phyloP scores from a whole-genome alignment of 2,113 vertebrate genomes.

The Glaucidium brasilianum region DNA sequence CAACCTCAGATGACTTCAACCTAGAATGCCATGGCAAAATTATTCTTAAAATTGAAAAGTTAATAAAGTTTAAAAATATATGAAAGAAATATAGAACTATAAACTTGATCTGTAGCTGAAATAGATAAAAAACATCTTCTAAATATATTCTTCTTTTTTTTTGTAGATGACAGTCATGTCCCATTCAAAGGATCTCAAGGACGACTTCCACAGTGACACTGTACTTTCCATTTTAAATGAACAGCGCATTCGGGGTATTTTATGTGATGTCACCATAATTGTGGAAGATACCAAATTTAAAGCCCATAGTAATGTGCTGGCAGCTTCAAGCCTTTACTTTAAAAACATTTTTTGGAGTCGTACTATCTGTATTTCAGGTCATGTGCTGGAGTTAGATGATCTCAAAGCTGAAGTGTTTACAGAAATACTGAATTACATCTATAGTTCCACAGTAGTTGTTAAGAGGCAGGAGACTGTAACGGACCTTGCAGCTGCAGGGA shows the following conservation, averaged over 20 bases:
- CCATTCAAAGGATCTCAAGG: constrained; percentile 87
- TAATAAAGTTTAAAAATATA: neutral
- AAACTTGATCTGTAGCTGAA: neutral
- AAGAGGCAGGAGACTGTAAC: constrained; percentile 81
- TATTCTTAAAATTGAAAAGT: neutral
- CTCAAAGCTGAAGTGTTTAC: constrained; percentile 97
- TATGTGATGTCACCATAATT: constrained; percentile 96
- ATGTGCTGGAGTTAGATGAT: constrained; percentile 93
- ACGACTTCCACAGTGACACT: constrained; percentile 86
- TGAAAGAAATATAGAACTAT: neutral
- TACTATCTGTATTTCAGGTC: constrained; percentile 84
- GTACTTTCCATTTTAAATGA: constrained; percentile 93
- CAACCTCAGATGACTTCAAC: neutral
- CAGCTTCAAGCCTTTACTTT: constrained; percentile 95
- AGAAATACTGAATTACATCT: constrained; percentile 95
- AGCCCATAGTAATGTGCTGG: constrained; percentile 95
- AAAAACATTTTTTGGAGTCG: constrained; percentile 88
- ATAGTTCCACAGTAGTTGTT: constrained; percentile 89
- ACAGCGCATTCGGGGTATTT: constrained; percentile 90
- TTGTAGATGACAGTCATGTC: constrained; percentile 92
- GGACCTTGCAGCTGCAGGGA: constrained; percentile 89
- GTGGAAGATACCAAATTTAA: constrained; percentile 98
- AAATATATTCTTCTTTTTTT: neutral
- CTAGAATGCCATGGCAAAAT: neutral
- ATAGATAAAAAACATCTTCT: neutral